Evolutionary conservation across 1,140 invertebrate species (phyloP), one percentile per base, ranked within the genome.

Genomic region (Pristionchus pacificus): DNA sequence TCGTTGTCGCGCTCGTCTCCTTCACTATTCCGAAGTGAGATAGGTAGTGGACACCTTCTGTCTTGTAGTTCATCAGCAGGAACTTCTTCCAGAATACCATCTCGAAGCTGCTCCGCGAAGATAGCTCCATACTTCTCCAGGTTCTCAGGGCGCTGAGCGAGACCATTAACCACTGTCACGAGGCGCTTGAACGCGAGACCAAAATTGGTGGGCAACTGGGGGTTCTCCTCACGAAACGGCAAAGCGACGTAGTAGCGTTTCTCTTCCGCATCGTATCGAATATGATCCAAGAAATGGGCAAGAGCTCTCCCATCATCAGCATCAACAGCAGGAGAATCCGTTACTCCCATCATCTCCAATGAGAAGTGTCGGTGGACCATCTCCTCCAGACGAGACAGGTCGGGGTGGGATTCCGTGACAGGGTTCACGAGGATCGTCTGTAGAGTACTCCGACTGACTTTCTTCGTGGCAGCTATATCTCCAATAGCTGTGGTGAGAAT

Each of bases 1-100:
- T 80, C 2, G 81, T 80, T 1, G 81, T 79, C 2, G 60, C 28
- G 27, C 73, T 75, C 33, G 71, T 10, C 24, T 60, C 60, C 60
- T 60, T 60, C 19, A 49, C 38, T 10, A 49, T 49, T 6, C 38
- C 38, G 19, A 10, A 19, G 38, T 49, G 38, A 6, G 38, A 19
- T 19, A 49, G 6, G 19, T 49, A 49, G 19, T 49, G 38, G 38
- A 49, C 38, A 19, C 6, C 6, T 49, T 10, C 19, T 19, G 6
- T 10, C 6, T 19, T 49, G 38, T 19, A 10, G 38, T 49, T 49
- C 38, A 19, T 49, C 6, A 19, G 19, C 6, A 10, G 38, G 38
- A 6, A 49, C 38, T 49, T 49, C 38, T 49, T 49, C 38, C 6
- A 49, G 38, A 19, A 49, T 10, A 6, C 38, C 38, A 10, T 49